phyloP scores from a whole-genome alignment of 2,888 invertebrate species.

The Crepidodera aurea region DNA sequence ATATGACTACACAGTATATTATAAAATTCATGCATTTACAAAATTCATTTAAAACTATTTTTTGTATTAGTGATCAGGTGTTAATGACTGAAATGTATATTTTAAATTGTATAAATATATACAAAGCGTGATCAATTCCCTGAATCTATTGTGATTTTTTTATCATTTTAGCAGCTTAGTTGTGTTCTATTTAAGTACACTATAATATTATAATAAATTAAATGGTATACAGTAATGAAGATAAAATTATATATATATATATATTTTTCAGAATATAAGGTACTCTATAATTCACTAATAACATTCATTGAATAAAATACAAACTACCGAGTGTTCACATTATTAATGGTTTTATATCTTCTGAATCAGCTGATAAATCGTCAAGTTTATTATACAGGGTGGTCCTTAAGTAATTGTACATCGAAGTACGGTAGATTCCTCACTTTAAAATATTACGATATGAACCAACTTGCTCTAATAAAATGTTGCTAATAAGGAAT shows the following conservation, averaged over 20 bases:
- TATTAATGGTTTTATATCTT: background rate
- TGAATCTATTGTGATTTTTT: conserved; percentile 42
- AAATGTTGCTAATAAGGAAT: too few relatives aligned
- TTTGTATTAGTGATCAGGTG: conserved; percentile 45
- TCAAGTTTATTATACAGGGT: too few relatives aligned
- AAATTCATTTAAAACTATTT: conserved; percentile 27
- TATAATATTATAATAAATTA: conserved; percentile 40
- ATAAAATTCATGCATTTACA: conserved; percentile 57
- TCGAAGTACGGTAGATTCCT: too few relatives aligned
- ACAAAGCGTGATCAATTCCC: conserved; percentile 43
- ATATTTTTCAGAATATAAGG: conserved; percentile 35
- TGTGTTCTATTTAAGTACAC: conserved; percentile 34
- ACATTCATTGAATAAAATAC: conserved; percentile 13
- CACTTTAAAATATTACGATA: too few relatives aligned
- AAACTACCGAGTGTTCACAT: background rate
- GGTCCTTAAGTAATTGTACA: too few relatives aligned
- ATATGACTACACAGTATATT: conserved; percentile 56
- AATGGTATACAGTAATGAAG: conserved; percentile 30
- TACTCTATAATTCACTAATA: conserved; percentile 28
- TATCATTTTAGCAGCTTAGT: conserved; percentile 17
- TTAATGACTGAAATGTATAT: conserved; percentile 31
- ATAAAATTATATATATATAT: conserved; percentile 27
- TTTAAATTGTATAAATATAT: conserved; percentile 34
- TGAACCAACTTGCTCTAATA: too few relatives aligned
- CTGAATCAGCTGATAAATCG: background rate